Percentiles rank a stretch among this genome's conserved stretches.
Conservation (phyloP, 2,888 invertebrate species). For the Eurois occulta region DNA sequence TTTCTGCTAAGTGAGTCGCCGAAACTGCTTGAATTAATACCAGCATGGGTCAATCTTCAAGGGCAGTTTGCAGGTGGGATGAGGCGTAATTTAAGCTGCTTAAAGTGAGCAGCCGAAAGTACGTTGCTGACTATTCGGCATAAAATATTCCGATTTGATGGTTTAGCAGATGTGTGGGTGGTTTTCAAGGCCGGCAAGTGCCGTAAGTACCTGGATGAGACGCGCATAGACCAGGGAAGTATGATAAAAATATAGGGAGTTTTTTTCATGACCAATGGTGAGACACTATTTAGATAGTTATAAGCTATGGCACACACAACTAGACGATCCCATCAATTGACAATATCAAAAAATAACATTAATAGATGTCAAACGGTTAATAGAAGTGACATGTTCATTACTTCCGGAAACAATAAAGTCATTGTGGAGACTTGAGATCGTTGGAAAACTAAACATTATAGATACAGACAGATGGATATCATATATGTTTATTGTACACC, state of each 20-base stretch:
- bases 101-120: too few relatives aligned
- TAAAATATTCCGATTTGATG: too few relatives aligned
- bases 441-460: neutral
- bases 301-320: neutral
- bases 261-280: neutral
- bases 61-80: too few relatives aligned
- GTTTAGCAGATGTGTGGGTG: neutral
- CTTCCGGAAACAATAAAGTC: constrained; percentile 17
- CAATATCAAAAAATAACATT: neutral
- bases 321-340: neutral
- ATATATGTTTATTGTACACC: neutral
- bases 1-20: neutral
- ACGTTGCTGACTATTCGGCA: too few relatives aligned
- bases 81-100: too few relatives aligned
- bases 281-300: neutral
- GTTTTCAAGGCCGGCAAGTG: neutral
- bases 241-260: neutral
- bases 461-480: neutral
- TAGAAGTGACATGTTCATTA: constrained; percentile 32
- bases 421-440: constrained; percentile 13
- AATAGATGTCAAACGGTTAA: constrained; percentile 19
- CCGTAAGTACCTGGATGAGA: neutral
- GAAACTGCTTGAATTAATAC: neutral
- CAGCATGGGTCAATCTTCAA: too few relatives aligned
- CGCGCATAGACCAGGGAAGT: neutral